A percentile compares a stretch with the other conserved stretches of the same genome.
phyloP scores from a whole-genome alignment of 2,888 invertebrate species.

The Anoplius nigerrimus region DNA sequence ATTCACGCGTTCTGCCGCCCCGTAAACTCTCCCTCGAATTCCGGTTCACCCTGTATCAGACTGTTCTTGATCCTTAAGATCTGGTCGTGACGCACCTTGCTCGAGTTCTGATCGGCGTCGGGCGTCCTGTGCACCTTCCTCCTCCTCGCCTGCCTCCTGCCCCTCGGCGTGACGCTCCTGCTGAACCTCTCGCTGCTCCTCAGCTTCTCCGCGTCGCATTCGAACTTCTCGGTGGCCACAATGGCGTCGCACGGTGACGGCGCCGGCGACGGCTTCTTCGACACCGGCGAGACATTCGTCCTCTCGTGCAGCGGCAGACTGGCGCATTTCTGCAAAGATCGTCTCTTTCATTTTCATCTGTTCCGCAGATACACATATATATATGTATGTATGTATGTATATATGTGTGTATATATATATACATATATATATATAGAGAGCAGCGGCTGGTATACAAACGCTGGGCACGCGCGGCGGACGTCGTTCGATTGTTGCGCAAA shows the following conservation, averaged over 20 bases:
- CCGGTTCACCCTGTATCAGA: too few relatives aligned
- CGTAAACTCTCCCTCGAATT: too few relatives aligned
- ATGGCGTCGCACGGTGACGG: constrained; percentile 67
- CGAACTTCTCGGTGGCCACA: constrained; percentile 70
- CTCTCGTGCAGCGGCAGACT: constrained; percentile 70
- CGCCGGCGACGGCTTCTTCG: constrained; percentile 64
- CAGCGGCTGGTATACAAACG: background rate
- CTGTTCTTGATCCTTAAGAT: too few relatives aligned
- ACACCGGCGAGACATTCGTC: constrained; percentile 71
- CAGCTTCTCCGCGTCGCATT: constrained; percentile 80
- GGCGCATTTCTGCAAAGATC: constrained; percentile 63
- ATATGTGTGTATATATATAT: background rate
- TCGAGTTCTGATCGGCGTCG: constrained; percentile 62
- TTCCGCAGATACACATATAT: too few relatives aligned
- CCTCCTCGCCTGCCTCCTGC: constrained; percentile 74
- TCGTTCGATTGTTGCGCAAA: background rate
- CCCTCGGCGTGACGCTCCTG: constrained; percentile 78
- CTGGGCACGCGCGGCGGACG: background rate
- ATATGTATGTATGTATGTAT: too few relatives aligned
- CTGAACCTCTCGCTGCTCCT: constrained; percentile 82
- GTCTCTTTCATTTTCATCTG: background rate
- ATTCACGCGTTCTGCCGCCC: too few relatives aligned
- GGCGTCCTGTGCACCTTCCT: constrained; percentile 62
- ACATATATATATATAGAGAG: background rate
- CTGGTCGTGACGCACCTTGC: constrained; percentile 69